phyloP scores from a whole-genome alignment of 1,140 invertebrate species.

The Trichoplusia ni region DNA sequence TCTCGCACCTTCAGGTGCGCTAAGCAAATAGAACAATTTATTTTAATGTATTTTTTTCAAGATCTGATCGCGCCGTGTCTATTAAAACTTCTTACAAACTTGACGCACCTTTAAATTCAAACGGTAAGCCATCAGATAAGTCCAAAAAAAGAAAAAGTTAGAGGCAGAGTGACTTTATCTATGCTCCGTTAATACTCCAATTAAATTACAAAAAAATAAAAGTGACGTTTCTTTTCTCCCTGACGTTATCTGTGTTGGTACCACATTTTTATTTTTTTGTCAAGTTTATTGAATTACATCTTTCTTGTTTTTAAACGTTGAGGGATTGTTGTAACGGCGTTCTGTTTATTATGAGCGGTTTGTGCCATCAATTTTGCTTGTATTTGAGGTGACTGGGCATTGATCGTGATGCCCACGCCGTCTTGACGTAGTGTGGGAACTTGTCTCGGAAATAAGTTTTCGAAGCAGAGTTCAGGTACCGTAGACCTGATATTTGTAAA shows the following conservation, averaged over 20 bases:
- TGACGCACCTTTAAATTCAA: conserved; percentile 78
- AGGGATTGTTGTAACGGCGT: conserved; percentile 28
- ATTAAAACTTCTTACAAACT: conserved; percentile 76
- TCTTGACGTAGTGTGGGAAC: conserved; percentile 24
- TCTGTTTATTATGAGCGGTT: conserved; percentile 29
- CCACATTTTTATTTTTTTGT: conserved; percentile 34
- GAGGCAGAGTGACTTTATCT: conserved; percentile 69
- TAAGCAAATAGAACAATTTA: conserved; percentile 35
- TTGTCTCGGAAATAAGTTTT: no score
- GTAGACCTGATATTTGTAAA: no score
- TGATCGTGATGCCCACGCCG: conserved; percentile 39
- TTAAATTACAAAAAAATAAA: conserved; percentile 73
- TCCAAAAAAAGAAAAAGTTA: conserved; percentile 57
- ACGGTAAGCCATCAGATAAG: conserved; percentile 78
- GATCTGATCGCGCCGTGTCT: conserved; percentile 75
- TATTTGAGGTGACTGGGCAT: conserved; percentile 32
- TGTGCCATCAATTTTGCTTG: conserved; percentile 39
- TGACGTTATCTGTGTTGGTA: conserved; percentile 42
- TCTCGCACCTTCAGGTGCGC: not conserved
- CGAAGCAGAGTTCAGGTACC: no score
- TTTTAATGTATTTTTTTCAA: conserved; percentile 42
- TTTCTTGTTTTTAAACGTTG: conserved; percentile 27
- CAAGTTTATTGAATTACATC: conserved; percentile 35
- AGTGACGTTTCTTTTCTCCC: conserved; percentile 54
- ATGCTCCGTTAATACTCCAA: conserved; percentile 73